These are phyloP conservation scores for Huso huso DNA, from an alignment of 2,797 vertebrate species.

Conservation along the genomic window DNA sequence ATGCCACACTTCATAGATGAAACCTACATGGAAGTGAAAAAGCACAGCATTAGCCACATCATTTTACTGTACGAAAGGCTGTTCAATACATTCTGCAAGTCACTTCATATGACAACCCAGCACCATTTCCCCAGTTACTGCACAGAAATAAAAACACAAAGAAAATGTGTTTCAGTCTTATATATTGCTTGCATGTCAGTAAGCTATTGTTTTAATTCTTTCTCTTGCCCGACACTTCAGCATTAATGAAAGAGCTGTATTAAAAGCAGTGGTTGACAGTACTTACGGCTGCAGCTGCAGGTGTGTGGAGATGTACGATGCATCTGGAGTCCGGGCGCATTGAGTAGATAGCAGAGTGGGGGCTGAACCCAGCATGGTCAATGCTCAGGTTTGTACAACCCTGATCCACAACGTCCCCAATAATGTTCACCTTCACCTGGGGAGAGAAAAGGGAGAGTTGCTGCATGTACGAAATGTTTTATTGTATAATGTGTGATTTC, in stretches of 20 bases:
- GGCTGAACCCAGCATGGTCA: constrained; percentile 79
- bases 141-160: no score
- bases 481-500: no score
- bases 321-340: constrained; percentile 89
- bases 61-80: no score
- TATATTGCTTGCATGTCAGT: no score
- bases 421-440: constrained; percentile 94
- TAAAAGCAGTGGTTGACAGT: not conserved
- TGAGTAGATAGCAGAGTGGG: constrained; percentile 92
- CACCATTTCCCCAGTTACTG: no score
- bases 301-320: constrained; percentile 82
- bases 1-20: constrained; percentile 97
- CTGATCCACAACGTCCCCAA: constrained; percentile 90
- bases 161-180: no score
- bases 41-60: no score
- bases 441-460: not conserved
- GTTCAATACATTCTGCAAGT: no score
- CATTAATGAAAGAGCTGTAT: not conserved
- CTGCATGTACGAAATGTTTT: no score
- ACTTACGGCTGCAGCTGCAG: constrained; percentile 86
- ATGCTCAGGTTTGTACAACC: constrained; percentile 81
- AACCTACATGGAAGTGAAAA: constrained; percentile 56
- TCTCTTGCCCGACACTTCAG: not conserved
- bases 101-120: no score
- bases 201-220: no score